Percentiles rank a stretch among this genome's conserved stretches.
These are phyloP conservation scores for Lutraria lutraria DNA, from an alignment of 2,888 invertebrate genomes.

Conservation along the genomic window DNA sequence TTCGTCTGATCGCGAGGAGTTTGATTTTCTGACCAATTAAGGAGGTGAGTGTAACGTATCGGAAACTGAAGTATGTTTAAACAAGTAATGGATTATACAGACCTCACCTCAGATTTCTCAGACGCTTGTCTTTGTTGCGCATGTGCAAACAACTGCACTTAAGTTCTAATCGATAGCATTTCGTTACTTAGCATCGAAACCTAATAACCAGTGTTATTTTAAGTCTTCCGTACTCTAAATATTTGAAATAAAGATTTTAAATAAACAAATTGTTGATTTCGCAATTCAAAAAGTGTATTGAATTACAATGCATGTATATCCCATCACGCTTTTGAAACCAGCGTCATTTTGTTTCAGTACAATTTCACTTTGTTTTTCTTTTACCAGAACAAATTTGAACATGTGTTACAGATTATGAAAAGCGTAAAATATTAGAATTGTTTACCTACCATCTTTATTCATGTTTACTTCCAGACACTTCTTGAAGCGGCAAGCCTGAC, in stretches of 20 bases:
- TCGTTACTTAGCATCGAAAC: not conserved
- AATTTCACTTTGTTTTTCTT: not conserved
- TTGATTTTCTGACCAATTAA: conserved; percentile 51
- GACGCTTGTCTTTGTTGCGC: conserved; percentile 5
- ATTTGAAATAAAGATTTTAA: not conserved
- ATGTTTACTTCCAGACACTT: conserved; percentile 97
- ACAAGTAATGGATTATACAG: conserved; percentile 49
- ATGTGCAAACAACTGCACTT: conserved; percentile 13
- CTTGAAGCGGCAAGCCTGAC: conserved; percentile 96
- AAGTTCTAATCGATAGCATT: not conserved
- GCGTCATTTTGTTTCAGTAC: no score
- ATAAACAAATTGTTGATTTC: not conserved
- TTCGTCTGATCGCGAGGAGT: conserved; percentile 19
- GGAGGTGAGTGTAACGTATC: conserved; percentile 32
- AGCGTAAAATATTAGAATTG: not conserved
- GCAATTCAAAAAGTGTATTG: not conserved
- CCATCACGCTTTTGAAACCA: not conserved
- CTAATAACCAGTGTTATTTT: not conserved
- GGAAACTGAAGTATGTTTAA: conserved; percentile 31
- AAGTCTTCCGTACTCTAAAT: not conserved
- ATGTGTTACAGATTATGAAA: no score
- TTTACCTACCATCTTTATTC: conserved; percentile 94
- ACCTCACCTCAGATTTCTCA: not conserved
- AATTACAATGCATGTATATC: not conserved
- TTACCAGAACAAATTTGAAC: not conserved